A percentile compares a stretch with the other conserved stretches of the same genome.
Evolutionary conservation across 1,140 invertebrate genomes (phyloP).

Genomic region (Hyles euphorbiae): DNA sequence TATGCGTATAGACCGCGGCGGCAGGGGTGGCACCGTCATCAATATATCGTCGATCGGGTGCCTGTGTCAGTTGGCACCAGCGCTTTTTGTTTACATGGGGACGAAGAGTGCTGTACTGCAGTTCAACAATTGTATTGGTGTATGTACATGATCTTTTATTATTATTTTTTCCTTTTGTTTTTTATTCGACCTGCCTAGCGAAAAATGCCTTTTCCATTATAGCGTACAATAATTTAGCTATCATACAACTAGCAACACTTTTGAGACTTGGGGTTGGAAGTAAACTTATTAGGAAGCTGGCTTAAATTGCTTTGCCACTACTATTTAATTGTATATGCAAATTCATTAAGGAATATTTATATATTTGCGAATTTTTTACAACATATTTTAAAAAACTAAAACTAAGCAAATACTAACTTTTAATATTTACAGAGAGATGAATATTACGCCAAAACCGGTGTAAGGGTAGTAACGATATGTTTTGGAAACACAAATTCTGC

Average conservation of each 20-base stretch:
- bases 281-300: no score
- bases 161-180: no score
- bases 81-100: slow-evolving; percentile 73
- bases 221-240: no score
- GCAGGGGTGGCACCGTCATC: slow-evolving; percentile 70
- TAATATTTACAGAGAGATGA: slow-evolving; percentile 9
- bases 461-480: slow-evolving; percentile 45
- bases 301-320: no score
- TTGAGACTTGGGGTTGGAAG: no score
- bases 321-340: no score
- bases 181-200: no score
- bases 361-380: no score
- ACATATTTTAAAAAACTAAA: no score
- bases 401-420: not conserved
- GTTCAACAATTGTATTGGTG: slow-evolving; percentile 75
- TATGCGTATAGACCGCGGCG: slow-evolving; percentile 72
- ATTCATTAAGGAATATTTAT: no score
- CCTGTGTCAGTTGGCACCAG: slow-evolving; percentile 58
- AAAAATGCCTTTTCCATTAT: no score
- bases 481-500: slow-evolving; percentile 63
- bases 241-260: no score
- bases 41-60: slow-evolving; percentile 74
- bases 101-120: slow-evolving; percentile 77
- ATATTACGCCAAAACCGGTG: slow-evolving; percentile 10
- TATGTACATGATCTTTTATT: slow-evolving; percentile 29